A percentile compares a stretch with the other conserved stretches of the same genome.
phyloP scores from a whole-genome alignment of 2,113 vertebrate genomes.

The Oryzias melastigma region DNA sequence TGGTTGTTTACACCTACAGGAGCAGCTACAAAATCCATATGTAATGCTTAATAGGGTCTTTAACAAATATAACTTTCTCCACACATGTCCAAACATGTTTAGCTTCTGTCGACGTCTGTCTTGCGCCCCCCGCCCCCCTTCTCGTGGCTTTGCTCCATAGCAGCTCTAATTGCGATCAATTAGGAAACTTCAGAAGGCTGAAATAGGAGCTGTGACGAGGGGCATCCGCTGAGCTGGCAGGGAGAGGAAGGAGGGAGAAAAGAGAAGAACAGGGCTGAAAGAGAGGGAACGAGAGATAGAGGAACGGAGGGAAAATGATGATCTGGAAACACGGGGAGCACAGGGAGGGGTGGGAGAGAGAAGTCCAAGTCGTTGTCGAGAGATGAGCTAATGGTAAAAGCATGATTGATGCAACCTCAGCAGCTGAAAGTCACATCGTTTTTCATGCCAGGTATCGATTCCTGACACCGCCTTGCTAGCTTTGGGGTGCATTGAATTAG shows the following conservation, averaged over 20 bases:
- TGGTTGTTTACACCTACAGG: too few relatives aligned
- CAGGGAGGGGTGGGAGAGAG: conserved; percentile 27
- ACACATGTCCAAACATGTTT: conserved; percentile 19
- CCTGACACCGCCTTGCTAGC: conserved; percentile 64
- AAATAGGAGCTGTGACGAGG: conserved; percentile 75
- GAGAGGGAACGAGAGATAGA: conserved; percentile 5
- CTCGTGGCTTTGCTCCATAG: conserved; percentile 42
- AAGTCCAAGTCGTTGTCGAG: conserved; percentile 44
- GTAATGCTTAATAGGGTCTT: conserved; percentile 42
- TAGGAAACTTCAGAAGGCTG: conserved; percentile 78
- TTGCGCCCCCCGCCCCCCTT: conserved; percentile 19
- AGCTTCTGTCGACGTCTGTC: conserved; percentile 37
- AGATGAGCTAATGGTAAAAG: conserved; percentile 70
- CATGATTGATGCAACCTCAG: conserved; percentile 65
- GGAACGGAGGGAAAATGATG: conserved; percentile 13
- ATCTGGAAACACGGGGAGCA: conserved; percentile 25
- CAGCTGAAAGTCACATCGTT: conserved; percentile 66
- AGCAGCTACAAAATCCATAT: not conserved
- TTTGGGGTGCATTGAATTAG: conserved; percentile 22
- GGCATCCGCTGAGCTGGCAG: conserved; percentile 72
- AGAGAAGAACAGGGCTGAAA: not conserved
- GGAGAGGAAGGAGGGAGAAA: conserved; percentile 1
- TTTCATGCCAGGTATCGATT: conserved; percentile 69
- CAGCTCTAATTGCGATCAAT: conserved; percentile 76
- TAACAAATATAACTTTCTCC: conserved; percentile 34